A percentile compares a stretch with the other conserved stretches of the same genome.
Evolutionary conservation across 35 echinoderm and acorn worm genomes (phyloP).

Genomic region (Apostichopus californicus): DNA sequence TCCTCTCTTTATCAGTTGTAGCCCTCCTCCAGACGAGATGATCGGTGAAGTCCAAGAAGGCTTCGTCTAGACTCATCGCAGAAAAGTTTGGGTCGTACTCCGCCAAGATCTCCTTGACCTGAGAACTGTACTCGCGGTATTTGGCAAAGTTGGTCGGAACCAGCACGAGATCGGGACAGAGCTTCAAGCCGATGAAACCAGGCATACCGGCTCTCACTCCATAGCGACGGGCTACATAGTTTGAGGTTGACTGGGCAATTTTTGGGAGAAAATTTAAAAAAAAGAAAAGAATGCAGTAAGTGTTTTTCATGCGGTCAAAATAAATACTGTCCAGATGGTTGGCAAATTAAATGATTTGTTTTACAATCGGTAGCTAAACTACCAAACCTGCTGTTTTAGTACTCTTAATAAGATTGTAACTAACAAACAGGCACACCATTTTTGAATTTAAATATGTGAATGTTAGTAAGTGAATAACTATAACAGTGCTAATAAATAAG

Average conservation of each 20-base stretch:
- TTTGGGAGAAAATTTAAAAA: neutral
- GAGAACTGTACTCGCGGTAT: slow-evolving; percentile 76
- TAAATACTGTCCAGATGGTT: too few relatives aligned
- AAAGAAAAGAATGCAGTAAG: too few relatives aligned
- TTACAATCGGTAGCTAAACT: too few relatives aligned
- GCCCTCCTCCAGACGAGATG: slow-evolving; percentile 62
- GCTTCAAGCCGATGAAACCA: slow-evolving; percentile 93
- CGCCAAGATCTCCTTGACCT: slow-evolving; percentile 82
- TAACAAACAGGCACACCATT: too few relatives aligned
- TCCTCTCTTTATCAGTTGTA: slow-evolving; percentile 77
- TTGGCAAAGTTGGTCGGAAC: slow-evolving; percentile 85
- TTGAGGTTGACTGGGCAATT: slow-evolving; percentile 81
- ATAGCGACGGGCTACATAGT: slow-evolving; percentile 84
- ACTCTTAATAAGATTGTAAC: too few relatives aligned
- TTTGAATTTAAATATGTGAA: too few relatives aligned
- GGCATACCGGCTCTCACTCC: slow-evolving; percentile 99
- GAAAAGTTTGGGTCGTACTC: slow-evolving; percentile 95
- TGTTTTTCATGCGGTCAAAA: too few relatives aligned
- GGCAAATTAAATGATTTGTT: too few relatives aligned
- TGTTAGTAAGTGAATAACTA: too few relatives aligned
- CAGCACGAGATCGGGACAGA: slow-evolving; percentile 89
- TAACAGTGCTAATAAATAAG: too few relatives aligned
- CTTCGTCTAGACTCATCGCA: slow-evolving; percentile 92
- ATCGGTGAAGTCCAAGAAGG: slow-evolving; percentile 92
- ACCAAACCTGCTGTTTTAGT: too few relatives aligned